phyloP scores from a whole-genome alignment of 2,888 invertebrate species.

The Saturnia pavonia region DNA sequence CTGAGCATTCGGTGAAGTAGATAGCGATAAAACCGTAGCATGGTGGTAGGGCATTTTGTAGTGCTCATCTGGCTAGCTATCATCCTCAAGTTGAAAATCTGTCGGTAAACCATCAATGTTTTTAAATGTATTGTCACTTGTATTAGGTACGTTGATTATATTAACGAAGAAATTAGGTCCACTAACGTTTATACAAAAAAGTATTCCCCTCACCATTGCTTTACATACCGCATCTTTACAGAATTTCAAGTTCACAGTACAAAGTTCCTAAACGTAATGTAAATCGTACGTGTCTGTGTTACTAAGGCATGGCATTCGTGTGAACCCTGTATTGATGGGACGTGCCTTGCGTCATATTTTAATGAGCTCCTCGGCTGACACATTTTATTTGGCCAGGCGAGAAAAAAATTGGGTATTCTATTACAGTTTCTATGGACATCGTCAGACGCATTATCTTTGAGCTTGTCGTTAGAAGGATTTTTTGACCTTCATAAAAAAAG shows the following conservation, averaged over 20 bases:
- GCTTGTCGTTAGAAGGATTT: neutral
- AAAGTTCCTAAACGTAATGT: slow-evolving; percentile 4
- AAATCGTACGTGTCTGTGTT: slow-evolving; percentile 1
- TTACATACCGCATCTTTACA: neutral
- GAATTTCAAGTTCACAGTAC: slow-evolving; percentile 3
- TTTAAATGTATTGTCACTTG: too few species aligned
- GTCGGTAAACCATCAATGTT: too few species aligned
- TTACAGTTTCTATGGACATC: slow-evolving; percentile 4
- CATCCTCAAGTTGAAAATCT: too few species aligned
- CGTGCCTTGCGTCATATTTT: slow-evolving; percentile 11
- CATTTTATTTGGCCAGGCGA: neutral
- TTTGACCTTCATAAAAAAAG: neutral
- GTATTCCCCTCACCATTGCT: neutral
- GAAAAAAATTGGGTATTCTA: neutral
- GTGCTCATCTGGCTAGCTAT: too few species aligned
- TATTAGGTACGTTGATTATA: neutral
- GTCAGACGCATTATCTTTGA: neutral
- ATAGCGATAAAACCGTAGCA: too few species aligned
- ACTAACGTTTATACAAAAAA: neutral
- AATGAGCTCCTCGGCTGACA: slow-evolving; percentile 4
- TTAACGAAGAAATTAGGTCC: neutral
- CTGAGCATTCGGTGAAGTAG: too few species aligned
- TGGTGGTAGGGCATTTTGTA: too few species aligned
- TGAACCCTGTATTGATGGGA: slow-evolving; percentile 1
- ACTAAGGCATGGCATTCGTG: neutral